Evolutionary conservation across 2,113 vertebrate genomes (phyloP).

Genomic region (Neomonachus schauinslandi): DNA sequence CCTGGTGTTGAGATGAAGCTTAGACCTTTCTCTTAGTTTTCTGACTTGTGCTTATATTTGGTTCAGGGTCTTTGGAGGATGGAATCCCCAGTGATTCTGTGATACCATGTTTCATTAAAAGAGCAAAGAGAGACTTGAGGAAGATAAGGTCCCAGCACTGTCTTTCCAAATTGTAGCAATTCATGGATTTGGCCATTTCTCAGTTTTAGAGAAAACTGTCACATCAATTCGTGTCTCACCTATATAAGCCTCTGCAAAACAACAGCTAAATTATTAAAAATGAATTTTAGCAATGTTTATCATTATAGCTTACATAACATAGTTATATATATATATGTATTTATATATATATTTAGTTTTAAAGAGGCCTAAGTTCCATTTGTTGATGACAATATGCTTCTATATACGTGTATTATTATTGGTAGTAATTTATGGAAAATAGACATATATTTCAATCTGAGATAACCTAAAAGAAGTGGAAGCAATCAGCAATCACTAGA

Average conservation of each 20-base stretch:
- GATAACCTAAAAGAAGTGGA: rapidly evolving
- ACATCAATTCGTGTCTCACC: neutral
- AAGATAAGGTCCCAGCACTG: neutral
- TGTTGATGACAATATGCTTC: neutral
- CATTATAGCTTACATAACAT: neutral
- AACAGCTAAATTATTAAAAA: neutral
- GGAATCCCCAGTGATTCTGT: neutral
- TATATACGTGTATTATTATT: neutral
- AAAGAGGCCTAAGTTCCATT: neutral
- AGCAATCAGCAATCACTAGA: neutral
- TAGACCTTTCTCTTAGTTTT: neutral
- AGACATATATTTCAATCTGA: neutral
- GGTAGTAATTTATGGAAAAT: neutral
- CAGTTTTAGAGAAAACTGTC: neutral
- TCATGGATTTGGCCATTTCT: neutral
- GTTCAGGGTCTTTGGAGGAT: neutral
- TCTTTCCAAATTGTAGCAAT: neutral
- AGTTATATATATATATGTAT: neutral
- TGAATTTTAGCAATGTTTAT: neutral
- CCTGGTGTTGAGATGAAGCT: neutral
- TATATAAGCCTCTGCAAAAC: neutral
- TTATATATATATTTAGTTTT: neutral
- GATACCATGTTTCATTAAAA: neutral
- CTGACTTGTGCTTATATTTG: conserved; percentile 58
- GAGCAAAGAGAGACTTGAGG: neutral